Evolutionary conservation across 2,888 invertebrate species (phyloP).

Genomic region (Orthonevra nobilis): DNA sequence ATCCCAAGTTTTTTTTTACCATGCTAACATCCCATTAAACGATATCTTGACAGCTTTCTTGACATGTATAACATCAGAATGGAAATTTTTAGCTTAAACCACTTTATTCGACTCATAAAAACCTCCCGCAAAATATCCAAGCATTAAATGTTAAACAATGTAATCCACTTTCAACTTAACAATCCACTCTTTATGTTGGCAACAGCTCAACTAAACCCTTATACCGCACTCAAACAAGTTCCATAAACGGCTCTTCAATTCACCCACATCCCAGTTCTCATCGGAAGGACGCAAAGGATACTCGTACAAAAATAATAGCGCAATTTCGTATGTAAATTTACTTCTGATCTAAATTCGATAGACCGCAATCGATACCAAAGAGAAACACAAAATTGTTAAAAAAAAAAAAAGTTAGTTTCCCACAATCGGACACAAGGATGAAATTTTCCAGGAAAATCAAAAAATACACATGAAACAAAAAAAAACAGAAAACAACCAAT

Average conservation of each 20-base stretch:
- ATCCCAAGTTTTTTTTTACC: no score
- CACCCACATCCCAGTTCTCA: background rate
- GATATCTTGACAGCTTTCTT: no score
- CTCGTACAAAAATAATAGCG: slow-evolving; percentile 50
- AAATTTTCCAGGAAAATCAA: slow-evolving; percentile 9
- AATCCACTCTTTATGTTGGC: slow-evolving; percentile 56
- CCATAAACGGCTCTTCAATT: slow-evolving; percentile 29
- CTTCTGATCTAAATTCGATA: slow-evolving; percentile 63
- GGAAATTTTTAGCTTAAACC: slow-evolving; percentile 14
- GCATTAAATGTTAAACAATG: slow-evolving; percentile 56
- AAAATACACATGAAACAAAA: no score
- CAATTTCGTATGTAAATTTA: slow-evolving; percentile 66
- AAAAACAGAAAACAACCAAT: slow-evolving; percentile 16
- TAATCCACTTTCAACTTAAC: slow-evolving; percentile 66
- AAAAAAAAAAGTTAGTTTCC: background rate
- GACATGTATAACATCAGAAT: no score
- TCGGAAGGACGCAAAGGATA: slow-evolving; percentile 2
- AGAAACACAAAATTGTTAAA: background rate
- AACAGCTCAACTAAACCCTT: slow-evolving; percentile 25
- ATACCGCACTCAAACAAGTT: slow-evolving; percentile 28
- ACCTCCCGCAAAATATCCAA: slow-evolving; percentile 34
- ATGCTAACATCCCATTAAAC: no score
- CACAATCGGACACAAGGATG: no score
- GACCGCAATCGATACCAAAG: slow-evolving; percentile 51
- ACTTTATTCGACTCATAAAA: slow-evolving; percentile 22